phyloP scores from a whole-genome alignment of 1,140 invertebrate species.

The Hyles euphorbiae region DNA sequence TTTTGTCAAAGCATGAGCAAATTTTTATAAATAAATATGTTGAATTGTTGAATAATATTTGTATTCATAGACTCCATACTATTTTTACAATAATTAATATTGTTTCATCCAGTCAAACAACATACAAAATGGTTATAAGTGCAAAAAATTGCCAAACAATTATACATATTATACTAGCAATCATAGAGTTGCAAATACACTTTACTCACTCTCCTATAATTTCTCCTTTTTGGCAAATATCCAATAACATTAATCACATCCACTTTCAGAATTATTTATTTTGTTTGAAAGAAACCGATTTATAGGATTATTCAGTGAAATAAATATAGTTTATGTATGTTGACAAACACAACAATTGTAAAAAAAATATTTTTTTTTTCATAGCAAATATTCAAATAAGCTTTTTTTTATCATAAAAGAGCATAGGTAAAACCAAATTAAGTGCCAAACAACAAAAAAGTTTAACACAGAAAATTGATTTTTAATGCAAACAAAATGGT shows the following conservation, averaged over 20 bases:
- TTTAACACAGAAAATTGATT: too few species aligned
- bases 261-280: constrained; percentile 8
- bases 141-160: too few species aligned
- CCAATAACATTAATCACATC: constrained; percentile 5
- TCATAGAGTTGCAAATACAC: neutral
- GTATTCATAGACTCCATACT: neutral
- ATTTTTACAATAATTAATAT: neutral
- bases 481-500: too few species aligned
- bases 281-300: constrained; percentile 8
- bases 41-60: neutral
- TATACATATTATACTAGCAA: neutral
- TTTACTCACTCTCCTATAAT: neutral
- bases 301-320: neutral
- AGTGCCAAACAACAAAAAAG: too few species aligned
- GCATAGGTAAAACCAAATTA: too few species aligned
- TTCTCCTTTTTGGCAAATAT: constrained; percentile 3
- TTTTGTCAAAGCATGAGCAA: too few species aligned
- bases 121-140: too few species aligned
- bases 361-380: too few species aligned
- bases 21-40: too few species aligned
- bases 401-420: too few species aligned
- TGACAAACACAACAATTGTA: too few species aligned
- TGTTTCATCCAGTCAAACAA: neutral
- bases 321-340: neutral
- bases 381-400: too few species aligned